A percentile compares a stretch with the other conserved stretches of the same genome.
Conservation (phyloP, 2,797 vertebrate genomes). For the Pseudochirops cupreus region DNA sequence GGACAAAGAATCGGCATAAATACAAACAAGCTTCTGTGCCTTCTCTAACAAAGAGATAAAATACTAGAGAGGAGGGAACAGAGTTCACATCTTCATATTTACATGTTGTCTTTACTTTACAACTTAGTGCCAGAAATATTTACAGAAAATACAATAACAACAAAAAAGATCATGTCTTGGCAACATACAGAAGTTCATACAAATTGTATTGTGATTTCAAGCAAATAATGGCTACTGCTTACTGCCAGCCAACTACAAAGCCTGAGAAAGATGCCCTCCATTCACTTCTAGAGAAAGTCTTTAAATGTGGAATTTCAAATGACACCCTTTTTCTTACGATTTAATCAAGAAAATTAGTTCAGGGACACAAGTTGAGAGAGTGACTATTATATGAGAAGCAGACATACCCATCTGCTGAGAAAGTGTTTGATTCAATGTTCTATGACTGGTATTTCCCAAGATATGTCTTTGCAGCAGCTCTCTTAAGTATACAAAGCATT, state of each 20-base stretch:
- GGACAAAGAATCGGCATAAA: constrained; percentile 92
- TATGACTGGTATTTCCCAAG: background rate
- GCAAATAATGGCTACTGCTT: constrained; percentile 80
- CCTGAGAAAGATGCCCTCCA: constrained; percentile 76
- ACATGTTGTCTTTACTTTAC: constrained; percentile 93
- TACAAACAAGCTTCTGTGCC: constrained; percentile 90
- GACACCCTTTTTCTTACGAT: constrained; percentile 65
- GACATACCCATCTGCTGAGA: constrained; percentile 28
- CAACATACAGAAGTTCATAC: constrained; percentile 85
- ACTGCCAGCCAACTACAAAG: constrained; percentile 80
- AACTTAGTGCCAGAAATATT: constrained; percentile 90
- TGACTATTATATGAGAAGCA: constrained; percentile 59
- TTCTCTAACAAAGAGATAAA: constrained; percentile 88
- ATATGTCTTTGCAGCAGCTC: constrained; percentile 14
- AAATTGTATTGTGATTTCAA: constrained; percentile 82
- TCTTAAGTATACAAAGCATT: background rate
- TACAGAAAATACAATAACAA: constrained; percentile 91
- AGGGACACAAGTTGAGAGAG: constrained; percentile 59
- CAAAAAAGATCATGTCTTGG: constrained; percentile 86
- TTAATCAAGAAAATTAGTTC: constrained; percentile 68
- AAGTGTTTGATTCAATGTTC: background rate
- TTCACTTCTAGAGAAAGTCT: constrained; percentile 73
- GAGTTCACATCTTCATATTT: constrained; percentile 91
- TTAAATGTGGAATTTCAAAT: constrained; percentile 71
- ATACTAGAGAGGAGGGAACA: constrained; percentile 87